Base-by-base conservation (phyloP, 2,113 vertebrate species). In the Merops nubicus region DNA sequence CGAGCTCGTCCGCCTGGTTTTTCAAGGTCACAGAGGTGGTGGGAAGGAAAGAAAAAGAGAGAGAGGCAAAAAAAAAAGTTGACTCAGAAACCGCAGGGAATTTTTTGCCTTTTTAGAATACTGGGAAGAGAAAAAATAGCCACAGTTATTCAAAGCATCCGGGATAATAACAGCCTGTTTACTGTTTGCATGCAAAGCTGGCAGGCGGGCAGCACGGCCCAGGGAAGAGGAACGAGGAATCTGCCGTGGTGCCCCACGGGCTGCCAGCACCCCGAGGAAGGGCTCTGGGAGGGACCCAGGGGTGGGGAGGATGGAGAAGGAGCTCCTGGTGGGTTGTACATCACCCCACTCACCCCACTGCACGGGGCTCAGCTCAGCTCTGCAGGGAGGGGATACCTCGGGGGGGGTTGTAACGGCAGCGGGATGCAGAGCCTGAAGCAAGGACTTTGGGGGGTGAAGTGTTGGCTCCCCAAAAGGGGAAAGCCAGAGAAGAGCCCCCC, bases 71-170 rank as follows among this genome's bases (percentile, higher is more conserved):
- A 88, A 97, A 93, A 72, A 82, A 76, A 86, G 62, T 97, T 97
- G 96, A 97, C 95, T 98, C 96, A 97, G 97, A 98, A 97, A 97
- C 88, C 88, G 8, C 95, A 85, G 95, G 96, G 96, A 97, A 97
- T 97, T 97, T 97, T 97, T 97, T 96, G 97, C 94, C 97, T 97
- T 97, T 98, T 97, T 89, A 95, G 93, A 98, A 98, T 98, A 96
- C 97, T 97, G 97, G 89, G 97, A 97, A 97, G 96, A 97, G 96
- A 86, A 96, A 97, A 98, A 97, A 97, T 96, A 97, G 93, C 94
- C 77, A 8, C 97, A 96, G 94, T 95, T 97, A 98, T 98, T 98
- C 95, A 29, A 98, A 98, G 96, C 97, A 98, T 98, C 95, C 73
- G 40, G 93, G 97, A 97, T 97, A 97, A 97, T 97, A 97, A 97